Conservation (phyloP, 2,113 vertebrate species). For the Herpailurus yagouaroundi region DNA sequence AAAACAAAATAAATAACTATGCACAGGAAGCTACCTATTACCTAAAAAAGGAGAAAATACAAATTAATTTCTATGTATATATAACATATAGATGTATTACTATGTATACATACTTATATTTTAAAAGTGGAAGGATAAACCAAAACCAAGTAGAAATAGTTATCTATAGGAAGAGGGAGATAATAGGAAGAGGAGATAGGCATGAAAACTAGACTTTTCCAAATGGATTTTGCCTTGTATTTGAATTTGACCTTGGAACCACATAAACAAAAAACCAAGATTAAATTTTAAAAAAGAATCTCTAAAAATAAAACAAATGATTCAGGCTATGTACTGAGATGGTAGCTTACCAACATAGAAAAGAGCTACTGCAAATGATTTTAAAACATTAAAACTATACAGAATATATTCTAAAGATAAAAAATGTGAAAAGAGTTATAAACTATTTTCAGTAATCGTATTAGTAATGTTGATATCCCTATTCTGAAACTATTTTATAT, state of each 20-base stretch:
- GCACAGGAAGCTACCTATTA: neutral
- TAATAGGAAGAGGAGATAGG: neutral
- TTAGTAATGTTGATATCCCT: neutral
- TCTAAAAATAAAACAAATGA: constrained; percentile 37
- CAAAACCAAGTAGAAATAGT: neutral
- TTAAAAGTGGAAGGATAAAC: neutral
- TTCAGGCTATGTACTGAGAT: neutral
- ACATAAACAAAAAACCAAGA: constrained; percentile 33
- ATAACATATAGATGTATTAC: neutral
- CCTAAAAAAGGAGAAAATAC: neutral
- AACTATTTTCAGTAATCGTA: neutral
- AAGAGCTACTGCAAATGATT: neutral
- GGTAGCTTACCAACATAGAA: neutral
- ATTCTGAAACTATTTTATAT: constrained; percentile 4
- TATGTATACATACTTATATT: neutral
- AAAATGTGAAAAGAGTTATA: neutral
- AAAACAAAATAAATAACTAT: neutral
- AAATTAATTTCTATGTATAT: neutral
- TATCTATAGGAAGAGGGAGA: neutral
- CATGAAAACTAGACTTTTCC: neutral
- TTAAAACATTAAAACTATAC: neutral
- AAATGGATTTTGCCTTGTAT: neutral
- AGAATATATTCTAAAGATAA: neutral
- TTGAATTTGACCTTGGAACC: neutral
- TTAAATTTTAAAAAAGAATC: neutral